phyloP scores from a whole-genome alignment of 2,888 invertebrate species.

The Falcaria lacertinaria region DNA sequence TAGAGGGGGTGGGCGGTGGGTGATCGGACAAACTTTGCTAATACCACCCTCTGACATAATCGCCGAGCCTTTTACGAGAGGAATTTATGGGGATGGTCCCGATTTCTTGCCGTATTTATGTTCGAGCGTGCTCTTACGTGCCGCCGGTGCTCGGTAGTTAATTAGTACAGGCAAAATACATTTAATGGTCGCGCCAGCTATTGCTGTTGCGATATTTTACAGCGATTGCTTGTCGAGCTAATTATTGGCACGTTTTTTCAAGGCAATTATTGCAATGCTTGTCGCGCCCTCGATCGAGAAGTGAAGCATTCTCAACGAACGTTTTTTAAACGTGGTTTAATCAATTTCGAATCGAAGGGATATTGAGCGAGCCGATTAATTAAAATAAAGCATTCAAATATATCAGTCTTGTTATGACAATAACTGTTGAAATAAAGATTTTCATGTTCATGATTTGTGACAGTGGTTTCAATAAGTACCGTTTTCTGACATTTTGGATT shows the following conservation, averaged over 20 bases:
- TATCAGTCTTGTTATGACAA: too few relatives aligned
- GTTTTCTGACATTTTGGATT: too few relatives aligned
- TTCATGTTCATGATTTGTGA: too few relatives aligned
- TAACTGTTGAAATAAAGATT: too few relatives aligned
- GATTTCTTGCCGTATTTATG: slow-evolving; percentile 78
- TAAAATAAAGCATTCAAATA: too few relatives aligned
- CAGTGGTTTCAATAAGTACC: too few relatives aligned
- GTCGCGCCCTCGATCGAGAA: neutral
- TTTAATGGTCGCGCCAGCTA: neutral
- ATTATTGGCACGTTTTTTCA: slow-evolving; percentile 9
- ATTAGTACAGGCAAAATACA: slow-evolving; percentile 62
- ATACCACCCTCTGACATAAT: slow-evolving; percentile 80
- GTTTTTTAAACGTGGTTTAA: neutral
- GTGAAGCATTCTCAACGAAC: neutral
- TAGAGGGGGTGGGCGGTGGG: slow-evolving; percentile 53
- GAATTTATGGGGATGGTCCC: slow-evolving; percentile 78
- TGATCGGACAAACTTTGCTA: slow-evolving; percentile 79
- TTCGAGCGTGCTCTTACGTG: slow-evolving; percentile 68
- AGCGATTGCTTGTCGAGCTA: neutral
- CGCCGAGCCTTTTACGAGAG: slow-evolving; percentile 79
- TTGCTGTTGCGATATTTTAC: neutral
- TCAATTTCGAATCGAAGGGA: too few relatives aligned
- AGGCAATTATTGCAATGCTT: slow-evolving; percentile 3
- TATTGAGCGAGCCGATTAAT: too few relatives aligned
- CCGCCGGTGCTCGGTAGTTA: slow-evolving; percentile 61